Conservation (phyloP, 2,797 vertebrate species). For the Paramormyrops hopkinsi region DNA sequence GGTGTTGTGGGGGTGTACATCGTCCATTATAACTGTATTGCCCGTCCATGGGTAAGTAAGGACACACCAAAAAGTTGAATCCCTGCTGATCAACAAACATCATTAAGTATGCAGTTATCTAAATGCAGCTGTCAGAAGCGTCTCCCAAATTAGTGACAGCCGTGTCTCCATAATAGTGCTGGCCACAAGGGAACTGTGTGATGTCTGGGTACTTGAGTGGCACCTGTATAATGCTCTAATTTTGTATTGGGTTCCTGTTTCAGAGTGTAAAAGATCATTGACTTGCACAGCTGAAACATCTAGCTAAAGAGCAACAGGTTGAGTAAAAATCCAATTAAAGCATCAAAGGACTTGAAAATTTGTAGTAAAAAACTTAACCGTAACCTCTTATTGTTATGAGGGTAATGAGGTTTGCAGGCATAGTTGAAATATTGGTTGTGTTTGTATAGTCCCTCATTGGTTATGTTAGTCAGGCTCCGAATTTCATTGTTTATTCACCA, state of each 20-base stretch:
- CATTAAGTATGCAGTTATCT: background rate
- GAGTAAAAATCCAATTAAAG: background rate
- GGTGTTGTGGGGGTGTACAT: background rate
- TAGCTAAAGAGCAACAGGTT: conserved; percentile 1
- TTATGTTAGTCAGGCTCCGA: background rate
- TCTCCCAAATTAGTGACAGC: conserved; percentile 9
- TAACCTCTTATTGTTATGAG: background rate
- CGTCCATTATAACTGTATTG: background rate
- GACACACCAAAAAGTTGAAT: background rate
- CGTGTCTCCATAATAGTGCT: conserved; percentile 4
- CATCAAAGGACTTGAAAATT: background rate
- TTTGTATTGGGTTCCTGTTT: background rate
- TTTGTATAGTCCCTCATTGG: background rate
- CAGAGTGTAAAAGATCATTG: background rate
- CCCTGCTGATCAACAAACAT: background rate
- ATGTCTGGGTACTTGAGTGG: background rate
- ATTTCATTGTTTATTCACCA: background rate
- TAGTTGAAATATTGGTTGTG: background rate
- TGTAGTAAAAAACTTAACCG: background rate
- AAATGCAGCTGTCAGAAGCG: conserved; percentile 18
- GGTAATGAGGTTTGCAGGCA: background rate
- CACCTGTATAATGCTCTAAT: background rate
- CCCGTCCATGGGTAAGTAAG: background rate
- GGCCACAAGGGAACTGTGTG: conserved; percentile 13
- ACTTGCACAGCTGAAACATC: background rate